Evolutionary conservation across 2,113 vertebrate species (phyloP), one percentile per base, ranked within the genome.

Genomic region (Triplophysa tibetana): DNA sequence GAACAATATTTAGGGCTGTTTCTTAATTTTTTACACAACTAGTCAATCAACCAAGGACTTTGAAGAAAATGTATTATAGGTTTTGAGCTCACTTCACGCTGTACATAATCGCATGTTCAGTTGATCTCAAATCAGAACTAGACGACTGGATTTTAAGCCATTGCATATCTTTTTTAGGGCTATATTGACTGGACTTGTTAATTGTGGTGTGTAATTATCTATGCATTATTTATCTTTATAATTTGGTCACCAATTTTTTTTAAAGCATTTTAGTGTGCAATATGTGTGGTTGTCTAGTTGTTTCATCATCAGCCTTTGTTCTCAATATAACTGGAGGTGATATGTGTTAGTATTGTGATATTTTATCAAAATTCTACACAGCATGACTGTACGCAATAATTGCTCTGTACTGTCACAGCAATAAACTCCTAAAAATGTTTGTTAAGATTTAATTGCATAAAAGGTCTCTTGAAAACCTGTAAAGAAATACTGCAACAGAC

Each of bases 371-470:
- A 48, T 48, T 11, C 45, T 48, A 3, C 10, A 48, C 45, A 13
- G 12, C 45, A 52, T 16, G 19, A 38, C 26, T 72, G 52, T 38
- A 70, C 0, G 10, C 68, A 33, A 54, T 54, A 54, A 48, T 29
- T 54, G 68, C 48, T 52, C 26, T 72, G 24, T n/a, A 14, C 48
- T 56, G 19, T 21, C 52, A 21, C 52, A 23, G 38, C 29, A 74
- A 61, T 45, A 61, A 74, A 74, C n/a, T 29, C 69, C 26, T 10
- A 24, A 23, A 52, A 41, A 24, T 41, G 21, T 73, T 41, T 12
- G 58, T 60, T 12, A 52, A 60, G 5, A 73, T 60, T 41, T 73
- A 52, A 52, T 41, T 60, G 29, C n/a, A 12, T 91, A 89, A 7
- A 90, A 72, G 11, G 8, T 45, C 10, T 12, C 10, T 45, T 45